Evolutionary conservation across 1,140 invertebrate genomes (phyloP).

Genomic region (Pseudomyrmex cubaensis): DNA sequence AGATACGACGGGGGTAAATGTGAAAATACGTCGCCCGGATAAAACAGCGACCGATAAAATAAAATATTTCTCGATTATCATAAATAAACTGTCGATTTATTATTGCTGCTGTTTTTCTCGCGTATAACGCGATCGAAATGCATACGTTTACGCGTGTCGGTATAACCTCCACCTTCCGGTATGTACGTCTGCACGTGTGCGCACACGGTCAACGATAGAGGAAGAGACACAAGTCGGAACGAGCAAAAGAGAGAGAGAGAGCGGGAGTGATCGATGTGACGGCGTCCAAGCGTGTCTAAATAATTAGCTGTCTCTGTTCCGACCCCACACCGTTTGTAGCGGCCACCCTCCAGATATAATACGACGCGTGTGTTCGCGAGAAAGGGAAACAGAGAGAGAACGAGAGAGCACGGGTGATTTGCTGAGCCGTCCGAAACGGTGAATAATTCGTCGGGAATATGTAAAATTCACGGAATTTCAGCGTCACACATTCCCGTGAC

Average conservation of each 20-base stretch:
- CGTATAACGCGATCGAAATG: slow-evolving; percentile 3
- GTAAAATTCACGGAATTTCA: slow-evolving; percentile 65
- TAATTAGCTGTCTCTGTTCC: slow-evolving; percentile 85
- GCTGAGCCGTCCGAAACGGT: slow-evolving; percentile 56
- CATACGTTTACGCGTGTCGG: slow-evolving; percentile 10
- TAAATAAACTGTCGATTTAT: slow-evolving; percentile 24
- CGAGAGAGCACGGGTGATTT: slow-evolving; percentile 57
- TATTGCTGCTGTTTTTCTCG: too few species aligned
- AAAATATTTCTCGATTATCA: slow-evolving; percentile 6
- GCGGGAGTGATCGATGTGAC: slow-evolving; percentile 83
- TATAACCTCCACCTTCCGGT: too few species aligned
- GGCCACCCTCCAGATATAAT: slow-evolving; percentile 78
- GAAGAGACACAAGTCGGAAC: not conserved
- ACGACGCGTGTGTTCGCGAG: slow-evolving; percentile 68
- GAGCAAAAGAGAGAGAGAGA: slow-evolving; percentile 47
- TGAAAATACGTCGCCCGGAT: not conserved
- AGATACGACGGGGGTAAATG: not conserved
- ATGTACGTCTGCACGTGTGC: slow-evolving; percentile 5
- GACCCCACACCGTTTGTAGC: slow-evolving; percentile 82
- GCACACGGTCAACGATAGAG: slow-evolving; percentile 36
- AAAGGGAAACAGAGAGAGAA: not conserved
- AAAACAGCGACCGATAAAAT: not conserved
- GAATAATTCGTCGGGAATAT: slow-evolving; percentile 63
- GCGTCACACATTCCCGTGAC: slow-evolving; percentile 46
- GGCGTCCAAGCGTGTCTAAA: slow-evolving; percentile 84